Conservation (phyloP, 2,888 invertebrate genomes). For the Drosophila melanosoma region DNA sequence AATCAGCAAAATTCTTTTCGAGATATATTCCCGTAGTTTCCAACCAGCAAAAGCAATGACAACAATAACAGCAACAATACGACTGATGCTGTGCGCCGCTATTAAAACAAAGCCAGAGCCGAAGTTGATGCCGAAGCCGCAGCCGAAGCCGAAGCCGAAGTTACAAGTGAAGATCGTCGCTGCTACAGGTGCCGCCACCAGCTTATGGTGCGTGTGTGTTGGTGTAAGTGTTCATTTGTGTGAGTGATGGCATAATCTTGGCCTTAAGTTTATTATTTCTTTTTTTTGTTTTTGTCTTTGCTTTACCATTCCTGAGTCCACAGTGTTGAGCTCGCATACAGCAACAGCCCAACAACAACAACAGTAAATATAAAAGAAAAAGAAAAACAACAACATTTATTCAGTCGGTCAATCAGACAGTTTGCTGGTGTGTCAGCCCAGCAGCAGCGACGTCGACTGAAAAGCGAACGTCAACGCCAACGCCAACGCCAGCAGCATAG, state of each 20-base stretch:
- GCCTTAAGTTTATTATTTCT: constrained; percentile 62
- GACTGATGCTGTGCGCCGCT: constrained; percentile 40
- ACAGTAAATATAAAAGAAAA: constrained; percentile 19
- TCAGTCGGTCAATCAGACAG: constrained; percentile 68
- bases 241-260: constrained; percentile 73
- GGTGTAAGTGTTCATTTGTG: constrained; percentile 22
- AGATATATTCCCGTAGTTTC: constrained; percentile 18
- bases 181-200: constrained; percentile 56
- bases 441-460: constrained; percentile 35
- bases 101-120: constrained; percentile 8
- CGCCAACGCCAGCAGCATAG: constrained; percentile 63
- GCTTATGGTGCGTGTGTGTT: constrained; percentile 15
- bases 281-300: constrained; percentile 48
- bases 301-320: constrained; percentile 47
- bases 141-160: constrained; percentile 42
- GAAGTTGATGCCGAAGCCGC: constrained; percentile 25
- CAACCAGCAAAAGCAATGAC: not conserved
- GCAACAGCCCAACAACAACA: constrained; percentile 34
- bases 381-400: constrained; percentile 36
- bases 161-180: constrained; percentile 41
- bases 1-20: constrained; percentile 56
- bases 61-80: constrained; percentile 14
- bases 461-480: constrained; percentile 29
- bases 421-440: constrained; percentile 49
- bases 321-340: constrained; percentile 37